phyloP scores from a whole-genome alignment of 2,113 vertebrate genomes.

The Anguilla japonica region DNA sequence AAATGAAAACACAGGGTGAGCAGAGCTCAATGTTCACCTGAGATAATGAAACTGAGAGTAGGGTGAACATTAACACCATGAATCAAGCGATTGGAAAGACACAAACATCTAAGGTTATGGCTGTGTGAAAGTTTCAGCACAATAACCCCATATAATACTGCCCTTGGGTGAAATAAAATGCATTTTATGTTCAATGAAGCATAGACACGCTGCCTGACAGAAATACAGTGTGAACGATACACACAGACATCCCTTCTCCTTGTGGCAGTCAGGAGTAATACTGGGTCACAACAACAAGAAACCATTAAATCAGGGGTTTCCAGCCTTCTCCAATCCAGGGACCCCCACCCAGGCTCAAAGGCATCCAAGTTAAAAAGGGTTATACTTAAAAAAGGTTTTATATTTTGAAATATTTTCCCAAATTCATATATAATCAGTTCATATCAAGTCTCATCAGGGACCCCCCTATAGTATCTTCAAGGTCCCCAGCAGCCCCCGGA shows the following conservation, averaged over 20 bases:
- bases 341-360: too few relatives aligned
- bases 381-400: too few relatives aligned
- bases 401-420: too few relatives aligned
- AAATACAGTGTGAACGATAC: not conserved
- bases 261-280: not conserved
- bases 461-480: too few relatives aligned
- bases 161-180: not conserved
- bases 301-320: too few relatives aligned
- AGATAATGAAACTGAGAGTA: not conserved
- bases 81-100: not conserved
- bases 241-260: not conserved
- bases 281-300: not conserved
- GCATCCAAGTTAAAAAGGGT: too few relatives aligned
- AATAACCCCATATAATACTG: not conserved
- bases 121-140: slow-evolving; percentile 5
- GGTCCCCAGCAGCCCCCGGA: too few relatives aligned
- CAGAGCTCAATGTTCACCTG: not conserved
- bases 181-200: not conserved
- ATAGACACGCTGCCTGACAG: not conserved
- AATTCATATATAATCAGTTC: too few relatives aligned
- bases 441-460: too few relatives aligned
- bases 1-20: not conserved
- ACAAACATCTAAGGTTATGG: not conserved
- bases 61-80: not conserved
- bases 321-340: too few relatives aligned